These are phyloP conservation scores for Rhinolophus sinicus DNA, from an alignment of 2,113 vertebrate genomes.

Conservation along the genomic window DNA sequence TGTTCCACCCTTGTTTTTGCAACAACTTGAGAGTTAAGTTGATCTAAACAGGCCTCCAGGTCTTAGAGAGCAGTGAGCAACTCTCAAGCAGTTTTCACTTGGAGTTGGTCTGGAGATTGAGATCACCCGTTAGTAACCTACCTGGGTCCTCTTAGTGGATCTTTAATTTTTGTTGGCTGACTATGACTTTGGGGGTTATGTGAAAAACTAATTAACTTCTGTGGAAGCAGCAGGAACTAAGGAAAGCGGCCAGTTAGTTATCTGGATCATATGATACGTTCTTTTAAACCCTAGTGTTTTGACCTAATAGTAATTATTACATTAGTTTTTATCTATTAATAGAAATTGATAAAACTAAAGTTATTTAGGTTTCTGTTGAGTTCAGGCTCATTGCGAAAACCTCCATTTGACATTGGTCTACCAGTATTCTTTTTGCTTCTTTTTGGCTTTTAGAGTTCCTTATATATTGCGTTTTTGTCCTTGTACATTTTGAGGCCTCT, in stretches of 20 bases:
- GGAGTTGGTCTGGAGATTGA: not conserved
- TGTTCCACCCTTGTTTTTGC: not conserved
- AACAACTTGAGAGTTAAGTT: not conserved
- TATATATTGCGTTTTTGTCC: not conserved
- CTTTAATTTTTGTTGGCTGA: not conserved
- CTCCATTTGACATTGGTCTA: not conserved
- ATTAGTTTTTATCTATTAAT: constrained; percentile 42
- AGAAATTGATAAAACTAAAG: constrained; percentile 11
- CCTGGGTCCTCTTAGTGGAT: not conserved
- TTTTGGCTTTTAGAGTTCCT: not conserved
- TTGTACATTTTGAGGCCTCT: not conserved
- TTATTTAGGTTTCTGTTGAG: not conserved
- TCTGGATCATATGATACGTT: not conserved
- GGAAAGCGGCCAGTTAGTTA: not conserved
- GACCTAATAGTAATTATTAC: not conserved
- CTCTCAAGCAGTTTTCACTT: not conserved
- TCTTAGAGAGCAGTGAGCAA: not conserved
- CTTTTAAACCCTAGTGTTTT: not conserved
- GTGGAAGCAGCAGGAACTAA: not conserved
- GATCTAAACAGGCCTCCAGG: not conserved
- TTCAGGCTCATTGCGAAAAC: not conserved
- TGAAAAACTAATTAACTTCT: not conserved
- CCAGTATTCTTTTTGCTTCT: not conserved
- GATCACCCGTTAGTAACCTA: not conserved
- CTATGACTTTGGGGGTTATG: not conserved